Evolutionary conservation across 2,113 vertebrate genomes (phyloP).

Genomic region (Phrynocephalus versicolor): DNA sequence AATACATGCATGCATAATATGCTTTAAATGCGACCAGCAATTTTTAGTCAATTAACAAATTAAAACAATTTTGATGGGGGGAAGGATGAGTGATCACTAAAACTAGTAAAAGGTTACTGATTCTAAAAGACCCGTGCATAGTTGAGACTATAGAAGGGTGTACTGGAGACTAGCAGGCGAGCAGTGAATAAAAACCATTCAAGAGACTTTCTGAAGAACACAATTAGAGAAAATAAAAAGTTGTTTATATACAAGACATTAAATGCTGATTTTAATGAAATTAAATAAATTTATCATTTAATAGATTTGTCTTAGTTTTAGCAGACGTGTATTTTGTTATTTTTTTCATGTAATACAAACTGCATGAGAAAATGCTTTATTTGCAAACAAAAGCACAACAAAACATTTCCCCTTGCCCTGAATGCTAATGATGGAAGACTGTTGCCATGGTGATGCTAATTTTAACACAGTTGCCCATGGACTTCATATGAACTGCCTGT

Average conservation of each 20-base stretch:
- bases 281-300: slow-evolving; percentile 30
- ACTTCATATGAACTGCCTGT: slow-evolving; percentile 81
- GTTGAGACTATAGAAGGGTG: slow-evolving; percentile 46
- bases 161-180: slow-evolving; percentile 55
- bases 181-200: slow-evolving; percentile 63
- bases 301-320: slow-evolving; percentile 53
- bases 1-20: not conserved
- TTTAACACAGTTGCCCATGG: slow-evolving; percentile 83
- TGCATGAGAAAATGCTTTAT: slow-evolving; percentile 62
- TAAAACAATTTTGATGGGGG: not conserved
- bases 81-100: not conserved
- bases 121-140: slow-evolving; percentile 37
- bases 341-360: slow-evolving; percentile 62
- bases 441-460: slow-evolving; percentile 85
- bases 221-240: slow-evolving; percentile 42
- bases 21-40: not conserved
- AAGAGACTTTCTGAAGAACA: slow-evolving; percentile 45
- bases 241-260: slow-evolving; percentile 51
- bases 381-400: slow-evolving; percentile 77
- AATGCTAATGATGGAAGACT: slow-evolving; percentile 82
- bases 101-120: slow-evolving; percentile 23
- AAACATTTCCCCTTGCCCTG: slow-evolving; percentile 78
- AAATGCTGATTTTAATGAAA: slow-evolving; percentile 3
- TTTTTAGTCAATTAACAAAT: not conserved
- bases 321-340: slow-evolving; percentile 50